Conservation (phyloP, 2,797 vertebrate genomes). For the Vultur gryphus region DNA sequence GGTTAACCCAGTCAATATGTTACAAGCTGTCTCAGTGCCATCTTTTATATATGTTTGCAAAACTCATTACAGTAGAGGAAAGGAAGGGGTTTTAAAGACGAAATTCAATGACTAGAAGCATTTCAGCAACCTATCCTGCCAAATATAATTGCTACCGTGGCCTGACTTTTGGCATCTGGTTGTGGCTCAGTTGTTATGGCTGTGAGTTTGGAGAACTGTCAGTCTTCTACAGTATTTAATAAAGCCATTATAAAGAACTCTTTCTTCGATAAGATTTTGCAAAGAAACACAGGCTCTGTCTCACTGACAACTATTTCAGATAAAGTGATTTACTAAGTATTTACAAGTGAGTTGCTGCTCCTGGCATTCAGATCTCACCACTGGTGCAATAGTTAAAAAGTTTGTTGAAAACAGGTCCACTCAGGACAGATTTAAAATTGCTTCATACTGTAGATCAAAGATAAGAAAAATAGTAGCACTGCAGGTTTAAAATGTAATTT, state of each 20-base stretch:
- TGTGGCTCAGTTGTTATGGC: background rate
- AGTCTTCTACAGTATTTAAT: background rate
- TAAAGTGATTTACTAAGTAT: background rate
- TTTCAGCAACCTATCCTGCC: background rate
- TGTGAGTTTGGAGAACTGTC: background rate
- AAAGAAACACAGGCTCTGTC: background rate
- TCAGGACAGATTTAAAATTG: background rate
- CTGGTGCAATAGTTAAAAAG: background rate
- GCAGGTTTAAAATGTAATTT: background rate
- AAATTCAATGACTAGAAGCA: background rate
- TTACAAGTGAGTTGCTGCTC: background rate
- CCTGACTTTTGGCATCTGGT: background rate
- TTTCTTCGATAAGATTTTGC: background rate
- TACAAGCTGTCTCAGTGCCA: background rate
- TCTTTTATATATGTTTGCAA: slow-evolving; percentile 2
- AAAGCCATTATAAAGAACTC: background rate
- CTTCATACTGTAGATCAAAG: background rate
- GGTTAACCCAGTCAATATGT: slow-evolving; percentile 13
- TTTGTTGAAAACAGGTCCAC: background rate
- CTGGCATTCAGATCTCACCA: background rate
- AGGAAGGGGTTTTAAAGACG: background rate
- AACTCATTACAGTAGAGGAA: slow-evolving; percentile 3
- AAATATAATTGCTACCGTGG: background rate
- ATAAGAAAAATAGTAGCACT: slow-evolving; percentile 19
- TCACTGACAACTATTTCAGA: background rate